phyloP scores from a whole-genome alignment of 2,797 vertebrate genomes.

The Schizothorax lantsangensis region DNA sequence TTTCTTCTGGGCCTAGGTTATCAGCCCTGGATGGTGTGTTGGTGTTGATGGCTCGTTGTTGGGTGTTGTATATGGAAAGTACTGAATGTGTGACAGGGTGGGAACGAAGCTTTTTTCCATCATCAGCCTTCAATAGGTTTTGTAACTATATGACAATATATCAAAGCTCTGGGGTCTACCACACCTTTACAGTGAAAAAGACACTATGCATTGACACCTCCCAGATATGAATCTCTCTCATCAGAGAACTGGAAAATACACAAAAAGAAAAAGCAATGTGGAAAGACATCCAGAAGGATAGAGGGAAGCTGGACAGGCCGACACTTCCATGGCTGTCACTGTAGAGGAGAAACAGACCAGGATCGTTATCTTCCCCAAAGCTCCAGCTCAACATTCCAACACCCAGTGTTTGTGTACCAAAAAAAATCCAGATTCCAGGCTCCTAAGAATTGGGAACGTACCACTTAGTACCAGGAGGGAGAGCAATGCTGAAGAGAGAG shows the following conservation, averaged over 20 bases:
- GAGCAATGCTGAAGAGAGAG: constrained; percentile 9
- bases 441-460: constrained; percentile 53
- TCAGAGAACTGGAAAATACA: neutral
- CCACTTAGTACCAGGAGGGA: constrained; percentile 62
- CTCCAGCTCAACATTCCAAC: constrained; percentile 62
- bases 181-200: constrained; percentile 5
- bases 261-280: neutral
- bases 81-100: constrained; percentile 4
- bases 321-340: constrained; percentile 55
- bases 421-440: constrained; percentile 53
- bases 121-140: constrained; percentile 6
- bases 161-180: neutral
- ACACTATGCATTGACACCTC: neutral
- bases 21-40: no score
- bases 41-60: no score
- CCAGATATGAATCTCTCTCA: constrained; percentile 7
- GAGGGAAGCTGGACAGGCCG: neutral
- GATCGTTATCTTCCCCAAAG: constrained; percentile 62
- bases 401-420: constrained; percentile 46
- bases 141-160: neutral
- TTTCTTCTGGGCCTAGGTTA: no score
- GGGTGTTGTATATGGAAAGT: no score
- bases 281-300: neutral
- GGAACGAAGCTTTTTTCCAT: neutral
- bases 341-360: constrained; percentile 65